A percentile compares a stretch with the other conserved stretches of the same genome.
Conservation (phyloP, 2,888 invertebrate species). For the Netelia inedita region DNA sequence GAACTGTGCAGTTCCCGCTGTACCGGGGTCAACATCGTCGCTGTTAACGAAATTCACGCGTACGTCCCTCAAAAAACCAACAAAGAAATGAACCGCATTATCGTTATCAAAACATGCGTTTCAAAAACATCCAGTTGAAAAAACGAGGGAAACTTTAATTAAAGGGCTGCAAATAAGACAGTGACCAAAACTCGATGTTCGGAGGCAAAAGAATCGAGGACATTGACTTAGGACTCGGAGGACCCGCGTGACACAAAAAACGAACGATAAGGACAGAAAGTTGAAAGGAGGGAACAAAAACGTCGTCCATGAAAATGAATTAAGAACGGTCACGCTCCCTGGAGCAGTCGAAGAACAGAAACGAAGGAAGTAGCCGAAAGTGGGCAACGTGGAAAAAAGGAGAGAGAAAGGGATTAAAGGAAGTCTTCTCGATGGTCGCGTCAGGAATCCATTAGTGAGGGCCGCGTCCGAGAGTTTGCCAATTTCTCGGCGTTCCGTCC, state of each 20-base stretch:
- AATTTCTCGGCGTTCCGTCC: constrained; percentile 44
- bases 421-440: constrained; percentile 68
- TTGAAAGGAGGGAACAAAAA: constrained; percentile 40
- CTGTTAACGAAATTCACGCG: constrained; percentile 2
- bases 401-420: constrained; percentile 70
- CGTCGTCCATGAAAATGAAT: constrained; percentile 69
- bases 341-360: constrained; percentile 42
- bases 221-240: constrained; percentile 11
- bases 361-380: constrained; percentile 42
- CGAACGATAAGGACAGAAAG: constrained; percentile 25
- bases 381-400: constrained; percentile 53
- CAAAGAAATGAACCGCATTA: constrained; percentile 19
- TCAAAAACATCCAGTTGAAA: background rate
- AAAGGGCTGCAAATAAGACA: constrained; percentile 6
- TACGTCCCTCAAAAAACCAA: background rate
- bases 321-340: constrained; percentile 70
- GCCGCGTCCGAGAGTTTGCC: constrained; percentile 22
- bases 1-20: background rate
- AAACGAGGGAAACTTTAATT: constrained; percentile 1
- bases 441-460: constrained; percentile 63
- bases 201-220: constrained; percentile 7
- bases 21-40: background rate
- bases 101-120: background rate
- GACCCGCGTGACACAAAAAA: constrained; percentile 27
- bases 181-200: constrained; percentile 7